Conservation (phyloP, 1,140 invertebrate species). For the Pogonomyrmex californicus region DNA sequence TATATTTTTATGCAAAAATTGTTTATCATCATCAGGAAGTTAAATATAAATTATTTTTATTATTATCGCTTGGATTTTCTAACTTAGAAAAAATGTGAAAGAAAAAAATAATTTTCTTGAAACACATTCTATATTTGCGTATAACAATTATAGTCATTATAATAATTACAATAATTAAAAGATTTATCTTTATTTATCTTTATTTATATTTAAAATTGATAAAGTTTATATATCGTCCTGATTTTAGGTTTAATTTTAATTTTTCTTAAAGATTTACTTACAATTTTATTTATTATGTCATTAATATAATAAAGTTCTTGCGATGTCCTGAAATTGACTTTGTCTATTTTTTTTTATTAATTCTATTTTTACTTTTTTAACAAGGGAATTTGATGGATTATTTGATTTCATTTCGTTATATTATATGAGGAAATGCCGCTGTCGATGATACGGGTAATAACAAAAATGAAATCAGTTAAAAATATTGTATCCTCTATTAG, state of each 20-base stretch:
- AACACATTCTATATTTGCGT: too few species aligned
- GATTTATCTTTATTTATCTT: too few species aligned
- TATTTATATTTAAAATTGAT: not conserved
- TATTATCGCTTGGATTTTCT: not conserved
- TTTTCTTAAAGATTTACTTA: not conserved
- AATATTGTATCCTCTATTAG: not conserved
- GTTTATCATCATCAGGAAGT: not conserved
- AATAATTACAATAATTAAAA: too few species aligned
- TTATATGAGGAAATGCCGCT: not conserved
- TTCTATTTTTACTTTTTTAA: not conserved
- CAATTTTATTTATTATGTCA: conserved; percentile 9
- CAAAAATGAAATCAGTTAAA: conserved; percentile 2
- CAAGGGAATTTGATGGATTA: not conserved
- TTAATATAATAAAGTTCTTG: not conserved
- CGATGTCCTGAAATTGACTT: not conserved
- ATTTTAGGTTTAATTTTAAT: not conserved
- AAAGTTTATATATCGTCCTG: not conserved
- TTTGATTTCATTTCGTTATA: not conserved
- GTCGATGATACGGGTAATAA: not conserved
- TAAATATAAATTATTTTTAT: not conserved
- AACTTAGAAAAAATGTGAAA: not conserved
- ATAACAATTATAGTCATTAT: too few species aligned
- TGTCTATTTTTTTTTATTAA: not conserved
- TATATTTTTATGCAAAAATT: not conserved
- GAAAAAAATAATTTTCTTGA: not conserved